Base-by-base conservation (phyloP, 2,797 vertebrate genomes). In the Novumbra hubbsi region DNA sequence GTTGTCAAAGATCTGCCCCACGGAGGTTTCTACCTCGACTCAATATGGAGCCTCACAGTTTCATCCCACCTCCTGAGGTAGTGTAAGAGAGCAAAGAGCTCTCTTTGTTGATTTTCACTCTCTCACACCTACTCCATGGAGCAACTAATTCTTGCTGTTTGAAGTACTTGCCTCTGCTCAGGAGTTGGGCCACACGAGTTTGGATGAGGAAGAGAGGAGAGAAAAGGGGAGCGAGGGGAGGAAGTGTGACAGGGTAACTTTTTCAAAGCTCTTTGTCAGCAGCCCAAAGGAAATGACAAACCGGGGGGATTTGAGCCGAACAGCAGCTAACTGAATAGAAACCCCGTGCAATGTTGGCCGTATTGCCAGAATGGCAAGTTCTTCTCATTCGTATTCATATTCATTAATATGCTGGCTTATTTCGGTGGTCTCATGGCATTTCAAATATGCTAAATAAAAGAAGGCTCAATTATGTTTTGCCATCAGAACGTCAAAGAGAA, bases 21-120 rank as follows among this genome's bases (percentile, higher is more conserved):
- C 81, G 80, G 84, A 79, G 79, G 76, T 83, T 85, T 80, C 81
- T 82, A 77, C 88, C 88, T 82, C 85, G 84, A 86, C 85, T 87
- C 89, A 86, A 88, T 90, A 88, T 88, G 83, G 9, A 79, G 77
- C 68, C 34, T 12, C 76, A 75, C 82, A 86, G 86, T 89, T 89
- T 88, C 83, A 81, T 89, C 85, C 77, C 57, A 76, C 77, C 75
- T 6, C 85, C 83, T 76, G 57, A 83, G 80, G 71, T 85, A 79
- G 73, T 68, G 5, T 73, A 17, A 70, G 62, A 83, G 81, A 74
- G 82, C 81, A 85, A 78, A 80, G 81, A 79, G 80, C 83, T 74
- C 75, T 86, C 87, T 21, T 87, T 88, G 83, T 81, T 86, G 76
- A 73, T 85, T 84, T 80, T 80, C 69, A 27, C 70, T 69, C 6